Evolutionary conservation across 1,140 invertebrate genomes (phyloP), one percentile per base, ranked within the genome.

Genomic region (Anthonomus grandis): DNA sequence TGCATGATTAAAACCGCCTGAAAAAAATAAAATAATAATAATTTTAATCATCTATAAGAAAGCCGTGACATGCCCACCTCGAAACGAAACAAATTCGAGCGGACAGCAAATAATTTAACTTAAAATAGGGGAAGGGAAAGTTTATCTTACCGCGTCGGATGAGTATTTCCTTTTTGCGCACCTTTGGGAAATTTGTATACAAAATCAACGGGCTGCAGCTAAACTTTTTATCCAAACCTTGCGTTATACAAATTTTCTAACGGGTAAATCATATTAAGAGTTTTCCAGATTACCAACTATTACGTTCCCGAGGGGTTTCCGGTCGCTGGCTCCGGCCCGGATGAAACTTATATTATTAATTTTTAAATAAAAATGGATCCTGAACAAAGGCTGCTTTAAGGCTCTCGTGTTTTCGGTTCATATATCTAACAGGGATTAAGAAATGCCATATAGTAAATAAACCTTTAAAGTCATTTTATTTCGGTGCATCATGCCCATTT

Each of bases 111-210:
- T 45, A 45, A 45, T 45, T 45, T 25, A 45, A 45, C 8, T 25
- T 25, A 45, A 24, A 45, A 45, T 45, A 45, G n/a, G n/a, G 42
- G 27, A 45, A 8, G 42, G 19, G n/a, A 6, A 45, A 45, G 22
- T 45, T 45, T 45, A 45, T 45, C 22, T 25, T 24, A 25, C 27
- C 42, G 12, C 42, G 15, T 22, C 23, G 22, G 27, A 45, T 45
- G 42, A 22, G 42, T 45, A 45, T 45, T 45, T 45, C 27, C 42
- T 45, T 44, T 24, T 24, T 45, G 42, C n/a, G 27, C 21, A 45
- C 42, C 42, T 45, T 45, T n/a, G 42, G 42, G 42, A 45, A 45
- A 45, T 45, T 45, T 45, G 42, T 45, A 24, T 45, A 45, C 22
- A 45, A 22, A 45, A 45, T 45, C 21, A 25, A 45, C 21, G 15